Percentiles rank a stretch among this genome's conserved stretches.
Conservation (phyloP, 92 coral and sea anemone species). For the Galaxea fascicularis region DNA sequence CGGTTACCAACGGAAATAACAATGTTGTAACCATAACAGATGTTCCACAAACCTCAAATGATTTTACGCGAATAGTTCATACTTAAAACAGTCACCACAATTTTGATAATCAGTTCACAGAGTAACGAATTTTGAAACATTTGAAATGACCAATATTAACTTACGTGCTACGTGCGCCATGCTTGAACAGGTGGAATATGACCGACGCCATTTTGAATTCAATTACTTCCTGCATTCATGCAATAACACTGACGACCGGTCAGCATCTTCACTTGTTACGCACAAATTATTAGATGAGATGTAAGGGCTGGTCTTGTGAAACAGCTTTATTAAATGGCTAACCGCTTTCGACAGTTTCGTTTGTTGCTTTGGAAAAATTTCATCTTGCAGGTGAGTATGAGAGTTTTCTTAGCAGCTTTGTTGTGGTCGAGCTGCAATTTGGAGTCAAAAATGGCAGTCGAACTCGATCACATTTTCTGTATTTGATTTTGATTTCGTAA, state of each 20-base stretch:
- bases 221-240: not conserved
- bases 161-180: not conserved
- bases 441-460: not conserved
- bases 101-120: no score
- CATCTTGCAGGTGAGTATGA: slow-evolving; percentile 87
- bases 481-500: not conserved
- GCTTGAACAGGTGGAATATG: slow-evolving; percentile 16
- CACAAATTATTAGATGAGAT: not conserved
- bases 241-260: not conserved
- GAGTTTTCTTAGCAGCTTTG: not conserved
- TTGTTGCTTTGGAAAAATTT: slow-evolving; percentile 97
- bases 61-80: no score
- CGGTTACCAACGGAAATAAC: no score
- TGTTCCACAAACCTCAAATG: no score
- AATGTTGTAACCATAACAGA: no score
- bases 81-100: no score
- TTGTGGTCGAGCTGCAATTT: not conserved
- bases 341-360: slow-evolving; percentile 96
- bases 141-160: no score
- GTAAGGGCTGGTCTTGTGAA: not conserved
- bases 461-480: not conserved
- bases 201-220: slow-evolving; percentile 28
- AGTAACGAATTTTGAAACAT: no score
- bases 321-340: slow-evolving; percentile 54
- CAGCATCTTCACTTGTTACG: not conserved